Base-by-base conservation (phyloP, 2,113 vertebrate species). In the Anas platyrhynchos region DNA sequence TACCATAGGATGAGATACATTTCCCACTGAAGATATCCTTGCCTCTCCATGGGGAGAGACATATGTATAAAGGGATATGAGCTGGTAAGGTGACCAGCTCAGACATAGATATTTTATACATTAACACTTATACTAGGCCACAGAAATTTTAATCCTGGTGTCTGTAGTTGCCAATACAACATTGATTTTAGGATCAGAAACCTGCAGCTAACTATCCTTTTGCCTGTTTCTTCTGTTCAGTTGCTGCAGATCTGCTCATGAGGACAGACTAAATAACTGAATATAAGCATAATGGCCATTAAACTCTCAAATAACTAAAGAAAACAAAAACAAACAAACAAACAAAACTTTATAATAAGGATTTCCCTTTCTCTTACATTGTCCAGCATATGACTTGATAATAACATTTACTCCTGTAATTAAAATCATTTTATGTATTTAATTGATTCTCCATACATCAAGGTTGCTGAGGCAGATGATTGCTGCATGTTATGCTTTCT, bases 351-450 rank as follows among this genome's bases (percentile, higher is more conserved):
- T 72, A 21, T n/a, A 2, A 50, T 86, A 85, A 69, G 25, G 2
- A 31, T 72, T 65, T 84, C 26, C 2, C 21, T 91, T 83, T 78
- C 52, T 82, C 26, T 48, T 67, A 15, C 7, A 4, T 44, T 87
- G 17, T 56, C 72, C 32, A 56, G 52, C 34, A 11, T 55, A 31
- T 4, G 32, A 9, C 29, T 58, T 82, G 38, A 32, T 86, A 89
- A 89, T 87, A 75, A 26, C 21, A 32, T 83, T 83, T 75, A 38
- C 58, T 66, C 6, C 27, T 59, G 32, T 56, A 76, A 87, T 82
- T 84, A 89, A 93, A 95, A 82, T 44, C 10, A 59, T 16, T 75
- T 94, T 69, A 50, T 92, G 93, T 89, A 54, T 89, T 55, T 50
- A 66, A 9, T 12, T 58, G 50, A 50, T 69, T 83, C 16, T 79